phyloP scores from a whole-genome alignment of 2,113 vertebrate species.

The Mungos mungo region DNA sequence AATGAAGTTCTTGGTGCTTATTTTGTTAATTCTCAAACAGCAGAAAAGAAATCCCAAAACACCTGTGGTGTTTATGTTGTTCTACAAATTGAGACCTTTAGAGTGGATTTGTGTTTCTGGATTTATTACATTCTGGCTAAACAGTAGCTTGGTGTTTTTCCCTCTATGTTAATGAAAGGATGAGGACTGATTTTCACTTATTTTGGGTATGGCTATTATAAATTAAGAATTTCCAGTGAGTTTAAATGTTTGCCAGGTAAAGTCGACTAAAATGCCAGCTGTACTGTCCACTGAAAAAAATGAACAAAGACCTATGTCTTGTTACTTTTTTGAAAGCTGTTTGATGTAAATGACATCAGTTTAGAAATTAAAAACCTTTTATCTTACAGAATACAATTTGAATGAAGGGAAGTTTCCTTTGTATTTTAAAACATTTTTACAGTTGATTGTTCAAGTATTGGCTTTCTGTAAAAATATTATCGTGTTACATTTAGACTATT shows the following conservation, averaged over 20 bases:
- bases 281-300: conserved; percentile 31
- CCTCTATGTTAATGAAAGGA: conserved; percentile 9
- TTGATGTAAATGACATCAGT: conserved; percentile 28
- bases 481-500: conserved; percentile 63
- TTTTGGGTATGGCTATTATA: not conserved
- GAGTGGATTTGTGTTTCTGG: not conserved
- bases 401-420: conserved; percentile 29
- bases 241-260: conserved; percentile 10
- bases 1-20: conserved; percentile 18
- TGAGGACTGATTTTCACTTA: conserved; percentile 27
- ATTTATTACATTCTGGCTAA: not conserved
- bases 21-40: conserved; percentile 16
- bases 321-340: conserved; percentile 45
- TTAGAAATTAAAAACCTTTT: conserved; percentile 67
- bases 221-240: conserved; percentile 14
- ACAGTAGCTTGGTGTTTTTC: not conserved
- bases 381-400: conserved; percentile 41
- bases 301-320: conserved; percentile 46
- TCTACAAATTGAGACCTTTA: not conserved
- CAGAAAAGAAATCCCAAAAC: not conserved
- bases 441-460: conserved; percentile 67
- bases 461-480: conserved; percentile 74
- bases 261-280: conserved; percentile 33
- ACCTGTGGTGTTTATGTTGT: not conserved
- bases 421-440: conserved; percentile 59